A percentile compares a stretch with the other conserved stretches of the same genome.
phyloP scores from a whole-genome alignment of 2,797 vertebrate species.

The Takifugu rubripes region DNA sequence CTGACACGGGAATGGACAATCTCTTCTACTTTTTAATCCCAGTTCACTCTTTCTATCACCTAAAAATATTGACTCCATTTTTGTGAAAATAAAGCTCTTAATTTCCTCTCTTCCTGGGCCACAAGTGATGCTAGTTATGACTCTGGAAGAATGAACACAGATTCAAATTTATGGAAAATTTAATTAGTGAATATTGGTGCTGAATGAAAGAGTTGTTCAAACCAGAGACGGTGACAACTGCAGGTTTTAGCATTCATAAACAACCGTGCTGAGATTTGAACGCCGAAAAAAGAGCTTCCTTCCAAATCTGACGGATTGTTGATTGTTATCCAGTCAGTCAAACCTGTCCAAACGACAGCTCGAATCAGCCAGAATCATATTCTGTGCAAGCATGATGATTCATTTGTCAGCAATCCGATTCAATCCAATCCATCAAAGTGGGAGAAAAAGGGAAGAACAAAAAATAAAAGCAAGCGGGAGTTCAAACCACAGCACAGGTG shows the following conservation, averaged over 20 bases:
- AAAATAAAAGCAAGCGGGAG: no score
- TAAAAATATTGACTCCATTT: conserved; percentile 17
- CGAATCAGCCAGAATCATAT: no score
- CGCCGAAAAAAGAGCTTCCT: not conserved
- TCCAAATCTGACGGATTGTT: no score
- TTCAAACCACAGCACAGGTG: no score
- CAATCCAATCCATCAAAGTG: not conserved
- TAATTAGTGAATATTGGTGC: conserved; percentile 70
- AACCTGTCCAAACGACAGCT: no score
- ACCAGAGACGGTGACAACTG: no score
- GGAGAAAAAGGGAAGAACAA: no score
- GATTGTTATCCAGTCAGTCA: no score
- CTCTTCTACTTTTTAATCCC: conserved; percentile 18
- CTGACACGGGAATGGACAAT: conserved; percentile 31
- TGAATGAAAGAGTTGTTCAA: conserved; percentile 39
- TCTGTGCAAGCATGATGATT: no score
- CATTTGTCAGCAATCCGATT: no score
- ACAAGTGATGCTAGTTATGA: conserved; percentile 63
- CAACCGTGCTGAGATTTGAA: conserved; percentile 11
- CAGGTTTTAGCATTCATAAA: no score
- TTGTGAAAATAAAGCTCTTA: conserved; percentile 8
- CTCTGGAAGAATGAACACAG: conserved; percentile 69
- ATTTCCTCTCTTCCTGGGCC: conserved; percentile 6
- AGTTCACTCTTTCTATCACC: conserved; percentile 25
- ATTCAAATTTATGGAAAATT: conserved; percentile 77